Evolutionary conservation across 2,888 invertebrate species (phyloP), one percentile per base, ranked within the genome.

Genomic region (Caenorhabditis parvicauda): DNA sequence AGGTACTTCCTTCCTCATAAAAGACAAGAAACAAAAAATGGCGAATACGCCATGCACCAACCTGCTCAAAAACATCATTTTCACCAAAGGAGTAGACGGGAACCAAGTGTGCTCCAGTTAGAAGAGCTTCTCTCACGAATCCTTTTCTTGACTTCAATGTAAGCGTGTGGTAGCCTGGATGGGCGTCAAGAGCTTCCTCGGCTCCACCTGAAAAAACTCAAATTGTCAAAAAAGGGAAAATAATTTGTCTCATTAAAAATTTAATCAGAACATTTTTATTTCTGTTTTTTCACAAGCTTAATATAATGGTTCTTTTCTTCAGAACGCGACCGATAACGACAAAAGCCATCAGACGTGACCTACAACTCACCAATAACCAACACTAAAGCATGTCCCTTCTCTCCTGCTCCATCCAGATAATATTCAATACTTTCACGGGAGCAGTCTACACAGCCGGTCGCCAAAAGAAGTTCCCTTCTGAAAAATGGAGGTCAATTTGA

Each of bases 131-230:
- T n/a, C 64, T 24, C 1, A 64, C 57, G 21, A 64, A 68, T 42
- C 64, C 64, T 17, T 57, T 59, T 22, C 64, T 17, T 0, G 54
- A 55, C 4, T 52, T 51, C 41, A 74, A 42, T 19, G 62, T 63
- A 27, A 69, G 57, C n/a, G 48, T 45, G 50, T 58, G 62, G 12
- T 59, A 47, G 7, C 81, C 82, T 0, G 92, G 91, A 78, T 87
- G 87, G 1, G 90, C 88, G 68, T 90, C 88, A 54, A 92, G 84
- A 0, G 91, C 88, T 82, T 95, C 93, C 4, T 89, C 87, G 0
- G 91, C 91, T 0, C 94, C 94, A n/a, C n/a, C n/a, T n/a, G n/a
- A n/a, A n/a, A 9, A 9, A 12, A n/a, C 9, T 32, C 35, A 32
- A 12, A 9, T 32, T 12, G 9, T n/a, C 9, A 9, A n/a, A 12